These are phyloP conservation scores for Matsumurasca onukii DNA, from an alignment of 1,140 invertebrate species.

Conservation along the genomic window DNA sequence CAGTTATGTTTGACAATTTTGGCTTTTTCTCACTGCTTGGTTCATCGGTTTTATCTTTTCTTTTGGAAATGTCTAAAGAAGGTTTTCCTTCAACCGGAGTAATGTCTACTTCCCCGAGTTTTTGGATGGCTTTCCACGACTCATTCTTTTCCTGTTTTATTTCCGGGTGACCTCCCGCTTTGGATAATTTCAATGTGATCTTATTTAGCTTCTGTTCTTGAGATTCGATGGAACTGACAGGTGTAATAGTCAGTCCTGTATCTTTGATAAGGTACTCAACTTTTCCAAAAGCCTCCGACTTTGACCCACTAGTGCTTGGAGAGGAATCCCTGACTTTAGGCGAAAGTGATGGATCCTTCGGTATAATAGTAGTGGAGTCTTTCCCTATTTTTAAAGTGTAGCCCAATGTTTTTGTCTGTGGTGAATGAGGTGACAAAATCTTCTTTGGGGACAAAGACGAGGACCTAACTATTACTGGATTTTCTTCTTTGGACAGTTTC, in stretches of 20 bases:
- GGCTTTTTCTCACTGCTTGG: slow-evolving; percentile 21
- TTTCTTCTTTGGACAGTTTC: slow-evolving; percentile 37
- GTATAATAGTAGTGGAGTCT: slow-evolving; percentile 35
- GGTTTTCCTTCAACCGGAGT: slow-evolving; percentile 1
- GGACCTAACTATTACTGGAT: slow-evolving; percentile 30
- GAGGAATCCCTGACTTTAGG: slow-evolving; percentile 6
- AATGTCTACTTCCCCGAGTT: slow-evolving; percentile 9
- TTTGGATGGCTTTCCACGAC: slow-evolving; percentile 20
- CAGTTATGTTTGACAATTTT: slow-evolving; percentile 21
- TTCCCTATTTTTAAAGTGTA: slow-evolving; percentile 39
- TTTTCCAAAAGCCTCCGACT: slow-evolving; percentile 16
- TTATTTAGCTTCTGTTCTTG: slow-evolving; percentile 35
- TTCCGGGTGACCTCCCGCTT: slow-evolving; percentile 31
- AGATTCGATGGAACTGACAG: slow-evolving; percentile 5
- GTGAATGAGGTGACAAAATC: slow-evolving; percentile 27
- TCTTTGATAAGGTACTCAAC: slow-evolving; percentile 16
- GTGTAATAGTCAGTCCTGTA: slow-evolving; percentile 29
- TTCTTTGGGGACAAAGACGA: slow-evolving; percentile 30
- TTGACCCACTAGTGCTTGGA: not conserved
- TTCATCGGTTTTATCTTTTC: slow-evolving; percentile 34
- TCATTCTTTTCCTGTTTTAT: slow-evolving; percentile 33
- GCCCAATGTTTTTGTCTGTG: slow-evolving; percentile 35
- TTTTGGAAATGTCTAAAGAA: slow-evolving; percentile 21
- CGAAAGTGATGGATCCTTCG: slow-evolving; percentile 30
- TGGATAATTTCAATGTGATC: slow-evolving; percentile 35